Percentiles rank a stretch among this genome's conserved stretches.
These are phyloP conservation scores for Eucera pruinosa DNA, from an alignment of 2,888 invertebrate genomes.

Conservation along the genomic window DNA sequence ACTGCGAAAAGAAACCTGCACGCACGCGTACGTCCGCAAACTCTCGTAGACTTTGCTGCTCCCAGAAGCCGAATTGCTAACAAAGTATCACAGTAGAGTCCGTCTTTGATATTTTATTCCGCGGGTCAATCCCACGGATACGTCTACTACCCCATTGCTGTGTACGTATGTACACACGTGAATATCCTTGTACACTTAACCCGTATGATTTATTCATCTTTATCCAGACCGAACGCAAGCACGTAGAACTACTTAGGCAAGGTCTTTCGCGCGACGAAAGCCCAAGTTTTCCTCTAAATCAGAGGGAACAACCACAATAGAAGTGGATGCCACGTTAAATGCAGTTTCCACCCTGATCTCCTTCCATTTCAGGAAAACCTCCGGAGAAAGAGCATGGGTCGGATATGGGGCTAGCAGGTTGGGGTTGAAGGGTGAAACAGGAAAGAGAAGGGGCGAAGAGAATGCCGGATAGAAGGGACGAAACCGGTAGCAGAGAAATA, in stretches of 20 bases:
- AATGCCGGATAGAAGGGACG: conserved; percentile 36
- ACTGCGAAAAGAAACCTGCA: neutral
- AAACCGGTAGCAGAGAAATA: conserved; percentile 25
- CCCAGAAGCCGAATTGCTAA: neutral
- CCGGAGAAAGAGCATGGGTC: conserved; percentile 27
- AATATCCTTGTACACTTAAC: conserved; percentile 28
- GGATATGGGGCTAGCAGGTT: neutral
- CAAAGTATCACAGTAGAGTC: neutral
- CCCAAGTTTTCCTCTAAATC: conserved; percentile 68
- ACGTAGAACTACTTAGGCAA: conserved; percentile 16
- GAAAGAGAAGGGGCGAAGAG: conserved; percentile 7
- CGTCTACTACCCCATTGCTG: neutral
- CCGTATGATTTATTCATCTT: conserved; percentile 48
- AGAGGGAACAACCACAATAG: conserved; percentile 52
- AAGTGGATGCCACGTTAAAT: conserved; percentile 64
- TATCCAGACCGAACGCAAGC: conserved; percentile 27
- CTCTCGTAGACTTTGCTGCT: neutral
- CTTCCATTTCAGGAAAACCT: conserved; percentile 31
- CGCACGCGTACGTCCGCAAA: no score
- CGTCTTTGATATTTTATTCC: conserved; percentile 6
- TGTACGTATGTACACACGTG: neutral
- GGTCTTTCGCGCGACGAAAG: conserved; percentile 23
- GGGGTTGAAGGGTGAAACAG: neutral
- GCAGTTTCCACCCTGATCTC: conserved; percentile 63
- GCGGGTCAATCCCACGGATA: conserved; percentile 5